Evolutionary conservation across 2,888 invertebrate genomes (phyloP), one percentile per base, ranked within the genome.

Genomic region (Tetramorium bicarinatum): DNA sequence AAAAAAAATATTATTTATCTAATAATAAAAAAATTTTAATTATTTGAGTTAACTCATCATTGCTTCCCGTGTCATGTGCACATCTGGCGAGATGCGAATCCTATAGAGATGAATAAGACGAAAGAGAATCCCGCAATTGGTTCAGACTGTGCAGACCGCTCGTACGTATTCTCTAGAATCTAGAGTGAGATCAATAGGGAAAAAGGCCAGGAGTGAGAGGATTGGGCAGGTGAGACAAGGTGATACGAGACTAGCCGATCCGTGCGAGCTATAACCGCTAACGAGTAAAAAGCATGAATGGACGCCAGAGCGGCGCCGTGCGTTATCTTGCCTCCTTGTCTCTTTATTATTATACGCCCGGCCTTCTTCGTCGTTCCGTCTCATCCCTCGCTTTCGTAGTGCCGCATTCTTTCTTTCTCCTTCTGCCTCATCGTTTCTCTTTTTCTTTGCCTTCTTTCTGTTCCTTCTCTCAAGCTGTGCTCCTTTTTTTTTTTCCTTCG

Each of bases 241-340:
- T 67, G 77, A 81, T 52, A 76, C 62, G 76, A 81, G 87, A 79
- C 47, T 86, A 83, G 81, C 74, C 84, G 69, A 84, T 82, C 84
- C 62, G 84, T 88, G 89, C 89, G 89, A 90, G 88, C 89, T 91
- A 89, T 72, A 90, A 88, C 89, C 88, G 86, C 91, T 93, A 93
- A 93, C 93, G 93, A 93, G 92, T 93, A 93, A 93, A 93, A 93
- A 93, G 93, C 92, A 93, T 93, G 93, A 93, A 93, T 93, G 93
- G 92, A 92, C 91, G 93, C 91, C 93, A 92, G 91, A 90, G 90
- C 90, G 93, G 93, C 93, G 93, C 93, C 93, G 91, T 92, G 89
- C 87, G 90, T 93, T 92, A 91, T 92, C 92, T 90, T 89, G 85
- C 88, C 87, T 91, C 90, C 89, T 91, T 89, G 87, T 88, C 87